phyloP scores from a whole-genome alignment of 2,113 vertebrate species.

The Hyaena hyaena region DNA sequence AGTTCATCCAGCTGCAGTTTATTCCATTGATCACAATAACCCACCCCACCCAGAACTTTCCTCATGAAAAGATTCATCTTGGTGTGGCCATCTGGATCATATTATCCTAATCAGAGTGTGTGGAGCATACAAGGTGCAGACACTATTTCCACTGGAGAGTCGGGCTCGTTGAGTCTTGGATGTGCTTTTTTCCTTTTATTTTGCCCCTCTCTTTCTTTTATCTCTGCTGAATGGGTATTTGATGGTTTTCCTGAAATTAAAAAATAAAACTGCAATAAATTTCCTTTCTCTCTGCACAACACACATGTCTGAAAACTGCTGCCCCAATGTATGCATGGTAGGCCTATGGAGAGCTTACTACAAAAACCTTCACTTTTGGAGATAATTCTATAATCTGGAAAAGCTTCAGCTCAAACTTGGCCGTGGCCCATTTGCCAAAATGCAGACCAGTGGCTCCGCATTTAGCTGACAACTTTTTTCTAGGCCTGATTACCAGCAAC shows the following conservation, averaged over 20 bases:
- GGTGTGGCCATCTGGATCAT: slow-evolving; percentile 59
- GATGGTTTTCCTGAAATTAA: not conserved
- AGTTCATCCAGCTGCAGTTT: slow-evolving; percentile 74
- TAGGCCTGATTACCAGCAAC: not conserved
- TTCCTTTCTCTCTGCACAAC: slow-evolving; percentile 1
- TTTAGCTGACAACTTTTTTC: not conserved
- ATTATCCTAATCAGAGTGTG: slow-evolving; percentile 51
- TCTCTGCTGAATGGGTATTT: not conserved
- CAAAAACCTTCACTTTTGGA: not conserved
- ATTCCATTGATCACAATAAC: slow-evolving; percentile 69
- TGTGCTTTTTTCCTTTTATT: not conserved
- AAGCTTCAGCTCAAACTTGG: not conserved
- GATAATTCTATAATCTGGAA: not conserved
- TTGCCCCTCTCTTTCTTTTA: slow-evolving; percentile 6
- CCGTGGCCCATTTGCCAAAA: not conserved
- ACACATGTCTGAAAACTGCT: not conserved
- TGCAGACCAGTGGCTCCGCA: not conserved
- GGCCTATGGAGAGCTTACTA: not conserved
- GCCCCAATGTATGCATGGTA: not conserved
- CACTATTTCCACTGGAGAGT: slow-evolving; percentile 12
- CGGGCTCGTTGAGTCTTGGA: not conserved
- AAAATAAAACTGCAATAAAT: not conserved
- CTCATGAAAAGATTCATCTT: slow-evolving; percentile 53
- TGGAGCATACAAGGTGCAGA: not conserved
- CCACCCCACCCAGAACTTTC: slow-evolving; percentile 69